phyloP scores from a whole-genome alignment of 2,113 vertebrate species.

The Okapia johnstoni region DNA sequence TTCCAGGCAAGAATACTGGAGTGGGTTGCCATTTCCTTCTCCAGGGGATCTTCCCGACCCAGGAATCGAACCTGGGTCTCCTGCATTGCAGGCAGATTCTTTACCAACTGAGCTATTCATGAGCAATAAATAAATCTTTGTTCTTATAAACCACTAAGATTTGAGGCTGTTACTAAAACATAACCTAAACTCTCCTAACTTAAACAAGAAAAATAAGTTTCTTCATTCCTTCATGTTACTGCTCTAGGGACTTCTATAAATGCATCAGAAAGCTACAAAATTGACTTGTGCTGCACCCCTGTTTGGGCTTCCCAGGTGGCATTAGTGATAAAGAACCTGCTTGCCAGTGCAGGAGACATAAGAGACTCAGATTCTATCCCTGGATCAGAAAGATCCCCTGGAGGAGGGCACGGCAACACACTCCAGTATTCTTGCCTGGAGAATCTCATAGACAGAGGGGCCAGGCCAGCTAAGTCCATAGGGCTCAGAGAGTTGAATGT shows the following conservation, averaged over 20 bases:
- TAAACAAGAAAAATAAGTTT: background rate
- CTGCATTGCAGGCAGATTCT: background rate
- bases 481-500: background rate
- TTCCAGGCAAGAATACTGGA: background rate
- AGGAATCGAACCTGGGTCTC: background rate
- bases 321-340: background rate
- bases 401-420: background rate
- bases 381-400: background rate
- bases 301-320: background rate
- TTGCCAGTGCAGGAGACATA: background rate
- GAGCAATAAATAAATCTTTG: background rate
- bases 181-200: background rate
- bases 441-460: background rate
- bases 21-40: background rate
- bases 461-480: background rate
- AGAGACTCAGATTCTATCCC: background rate
- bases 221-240: background rate
- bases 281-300: background rate
- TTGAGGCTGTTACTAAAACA: background rate
- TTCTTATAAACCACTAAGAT: background rate
- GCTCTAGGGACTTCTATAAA: background rate
- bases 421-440: background rate
- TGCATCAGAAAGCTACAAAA: background rate
- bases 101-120: background rate
- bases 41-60: background rate